Conservation (phyloP, 2,113 vertebrate genomes). For the Podarcis cretensis region DNA sequence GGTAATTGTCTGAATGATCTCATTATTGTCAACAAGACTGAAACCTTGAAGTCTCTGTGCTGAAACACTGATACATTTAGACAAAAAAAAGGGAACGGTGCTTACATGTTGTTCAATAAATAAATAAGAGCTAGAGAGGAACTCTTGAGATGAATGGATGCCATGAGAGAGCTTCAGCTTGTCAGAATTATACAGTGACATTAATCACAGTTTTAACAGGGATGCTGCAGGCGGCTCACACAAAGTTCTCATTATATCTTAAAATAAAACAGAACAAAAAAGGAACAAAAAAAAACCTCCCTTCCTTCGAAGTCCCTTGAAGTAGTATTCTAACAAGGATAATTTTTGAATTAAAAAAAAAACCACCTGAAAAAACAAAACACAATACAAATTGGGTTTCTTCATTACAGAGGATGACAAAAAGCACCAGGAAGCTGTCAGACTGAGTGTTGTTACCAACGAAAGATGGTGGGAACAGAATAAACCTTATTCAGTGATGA, state of each 20-base stretch:
- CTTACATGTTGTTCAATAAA: conserved; percentile 77
- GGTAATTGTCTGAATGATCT: conserved; percentile 81
- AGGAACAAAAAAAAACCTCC: not conserved
- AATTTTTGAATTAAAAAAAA: not conserved
- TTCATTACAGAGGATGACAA: not conserved
- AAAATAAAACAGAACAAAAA: conserved; percentile 56
- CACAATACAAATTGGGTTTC: conserved; percentile 26
- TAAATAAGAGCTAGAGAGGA: conserved; percentile 74
- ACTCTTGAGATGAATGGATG: conserved; percentile 58
- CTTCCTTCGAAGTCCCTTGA: conserved; percentile 41
- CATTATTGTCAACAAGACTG: conserved; percentile 81
- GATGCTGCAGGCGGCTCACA: conserved; percentile 63
- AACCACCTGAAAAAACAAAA: conserved; percentile 6
- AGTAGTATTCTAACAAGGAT: conserved; percentile 33
- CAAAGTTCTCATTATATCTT: conserved; percentile 71
- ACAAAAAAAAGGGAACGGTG: conserved; percentile 53
- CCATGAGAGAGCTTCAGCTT: conserved; percentile 53
- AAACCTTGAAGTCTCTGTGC: conserved; percentile 74
- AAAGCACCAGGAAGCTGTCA: conserved; percentile 14
- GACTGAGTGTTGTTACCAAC: not conserved
- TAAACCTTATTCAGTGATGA: not conserved
- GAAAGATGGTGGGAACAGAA: not conserved
- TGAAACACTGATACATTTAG: conserved; percentile 73
- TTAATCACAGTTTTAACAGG: conserved; percentile 68
- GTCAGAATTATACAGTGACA: conserved; percentile 67